Conservation (phyloP, 1,140 invertebrate species). For the Nephila pilipes region DNA sequence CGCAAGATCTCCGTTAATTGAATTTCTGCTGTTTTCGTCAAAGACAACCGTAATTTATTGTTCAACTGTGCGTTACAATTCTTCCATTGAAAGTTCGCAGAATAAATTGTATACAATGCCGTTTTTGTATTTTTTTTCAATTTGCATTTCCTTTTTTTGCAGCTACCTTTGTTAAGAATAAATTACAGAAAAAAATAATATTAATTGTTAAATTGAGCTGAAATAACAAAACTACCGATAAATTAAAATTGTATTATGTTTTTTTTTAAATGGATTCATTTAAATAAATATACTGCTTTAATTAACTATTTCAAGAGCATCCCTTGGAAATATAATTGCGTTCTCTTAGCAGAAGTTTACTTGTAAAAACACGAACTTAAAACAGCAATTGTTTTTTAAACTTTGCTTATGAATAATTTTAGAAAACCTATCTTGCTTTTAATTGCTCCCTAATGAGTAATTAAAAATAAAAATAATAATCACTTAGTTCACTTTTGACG, state of each 20-base stretch:
- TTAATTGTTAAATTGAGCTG: not conserved
- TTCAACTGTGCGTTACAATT: not conserved
- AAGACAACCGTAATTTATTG: conserved; percentile 3
- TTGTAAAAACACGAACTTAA: not conserved
- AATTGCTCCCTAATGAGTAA: too few relatives aligned
- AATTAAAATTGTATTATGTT: not conserved
- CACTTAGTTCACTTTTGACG: too few relatives aligned
- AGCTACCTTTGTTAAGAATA: not conserved
- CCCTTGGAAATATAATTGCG: not conserved
- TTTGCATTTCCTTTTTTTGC: not conserved
- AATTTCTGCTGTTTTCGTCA: conserved; percentile 3
- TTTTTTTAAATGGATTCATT: not conserved
- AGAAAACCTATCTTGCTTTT: too few relatives aligned
- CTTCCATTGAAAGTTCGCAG: not conserved
- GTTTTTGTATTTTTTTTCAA: not conserved
- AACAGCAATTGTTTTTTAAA: not conserved
- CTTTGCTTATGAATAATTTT: too few relatives aligned
- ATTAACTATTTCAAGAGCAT: not conserved
- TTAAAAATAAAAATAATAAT: too few relatives aligned
- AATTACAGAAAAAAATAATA: not conserved
- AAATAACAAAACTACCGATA: not conserved
- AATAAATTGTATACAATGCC: too few relatives aligned
- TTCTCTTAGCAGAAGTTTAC: not conserved
- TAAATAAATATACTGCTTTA: not conserved
- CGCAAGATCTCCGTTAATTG: not conserved